Base-by-base conservation (phyloP, 2,888 invertebrate species). In the Cataglyphis altisquamis region DNA sequence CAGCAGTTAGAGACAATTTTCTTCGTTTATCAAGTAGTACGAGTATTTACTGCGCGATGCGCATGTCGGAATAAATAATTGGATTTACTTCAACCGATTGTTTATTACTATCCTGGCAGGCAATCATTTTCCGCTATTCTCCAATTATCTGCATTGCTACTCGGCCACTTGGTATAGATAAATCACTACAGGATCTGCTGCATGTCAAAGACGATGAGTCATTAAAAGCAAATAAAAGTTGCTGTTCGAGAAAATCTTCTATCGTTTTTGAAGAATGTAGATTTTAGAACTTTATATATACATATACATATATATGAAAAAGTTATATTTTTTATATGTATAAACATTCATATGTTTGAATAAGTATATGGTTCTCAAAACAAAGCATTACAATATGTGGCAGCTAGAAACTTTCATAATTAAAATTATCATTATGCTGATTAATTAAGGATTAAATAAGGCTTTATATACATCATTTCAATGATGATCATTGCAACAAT, bases 111-210 rank as follows among this genome's bases (percentile, higher is more conserved):
- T 45, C 29, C 25, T 41, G 52, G 15, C 52, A 63, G 41, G 48
- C 39, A 74, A 81, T 81, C 63, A 72, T 81, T 81, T 81, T 39
- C 72, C 63, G 48, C 29, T 74, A 81, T 81, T 81, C 63, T 81
- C 77, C 75, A 81, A 81, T 74, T 74, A 81, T 74, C 81, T 32
- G n/a, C 77, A 32, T 81, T 75, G 52, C 81, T 75, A 75, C 62
- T 73, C 25, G 48, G 15, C 15, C 36, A 39, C 41, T 48, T 21
- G 39, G 41, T 12, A 21, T 32, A 21, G 29, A 78, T 78, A 70
- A 78, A 78, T 78, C 12, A 48, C 21, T 25, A 60, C 36, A 32
- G 12, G 21, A 70, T 41, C 60, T 45, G 32, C 45, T 60, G 55
- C 15, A 60, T 32, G n/a, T 60, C 21, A 55, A 78, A 78, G 57